These are phyloP conservation scores for Trididemnum clinides DNA, from an alignment of 23 tunicate species.

Conservation along the genomic window DNA sequence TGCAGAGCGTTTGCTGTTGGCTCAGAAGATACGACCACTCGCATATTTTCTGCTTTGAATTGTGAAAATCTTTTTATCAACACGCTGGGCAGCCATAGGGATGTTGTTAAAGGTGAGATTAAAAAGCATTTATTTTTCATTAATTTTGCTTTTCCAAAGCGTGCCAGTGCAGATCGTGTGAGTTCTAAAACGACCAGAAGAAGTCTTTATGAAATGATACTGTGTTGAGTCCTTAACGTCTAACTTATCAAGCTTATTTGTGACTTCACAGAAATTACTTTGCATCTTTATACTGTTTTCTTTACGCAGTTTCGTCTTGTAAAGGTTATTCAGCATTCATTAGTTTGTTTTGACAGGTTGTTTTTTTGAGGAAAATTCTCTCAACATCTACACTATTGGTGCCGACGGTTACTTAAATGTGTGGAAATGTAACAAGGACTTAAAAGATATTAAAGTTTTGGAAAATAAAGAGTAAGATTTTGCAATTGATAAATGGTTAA, in stretches of 20 bases:
- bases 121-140: too few species aligned
- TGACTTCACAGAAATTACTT: too few species aligned
- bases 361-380: constrained; percentile 73
- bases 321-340: neutral
- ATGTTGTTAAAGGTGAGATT: constrained; percentile 70
- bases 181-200: too few species aligned
- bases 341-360: too few species aligned
- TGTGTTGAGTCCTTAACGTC: too few species aligned
- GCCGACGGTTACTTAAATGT: constrained; percentile 61
- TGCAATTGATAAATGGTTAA: too few species aligned
- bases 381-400: constrained; percentile 68
- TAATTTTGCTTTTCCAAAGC: too few species aligned
- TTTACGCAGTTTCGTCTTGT: neutral
- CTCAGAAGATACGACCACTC: constrained; percentile 68
- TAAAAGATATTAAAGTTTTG: constrained; percentile 32
- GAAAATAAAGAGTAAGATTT: neutral
- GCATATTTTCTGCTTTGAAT: constrained; percentile 44
- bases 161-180: too few species aligned
- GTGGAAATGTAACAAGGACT: constrained; percentile 68
- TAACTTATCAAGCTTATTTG: too few species aligned
- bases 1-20: constrained; percentile 83
- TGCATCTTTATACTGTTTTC: too few species aligned
- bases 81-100: constrained; percentile 80
- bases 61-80: constrained; percentile 44
- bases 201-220: too few species aligned